These are phyloP conservation scores for Rhombomys opimus DNA, from an alignment of 2,113 vertebrate species.

Conservation along the genomic window DNA sequence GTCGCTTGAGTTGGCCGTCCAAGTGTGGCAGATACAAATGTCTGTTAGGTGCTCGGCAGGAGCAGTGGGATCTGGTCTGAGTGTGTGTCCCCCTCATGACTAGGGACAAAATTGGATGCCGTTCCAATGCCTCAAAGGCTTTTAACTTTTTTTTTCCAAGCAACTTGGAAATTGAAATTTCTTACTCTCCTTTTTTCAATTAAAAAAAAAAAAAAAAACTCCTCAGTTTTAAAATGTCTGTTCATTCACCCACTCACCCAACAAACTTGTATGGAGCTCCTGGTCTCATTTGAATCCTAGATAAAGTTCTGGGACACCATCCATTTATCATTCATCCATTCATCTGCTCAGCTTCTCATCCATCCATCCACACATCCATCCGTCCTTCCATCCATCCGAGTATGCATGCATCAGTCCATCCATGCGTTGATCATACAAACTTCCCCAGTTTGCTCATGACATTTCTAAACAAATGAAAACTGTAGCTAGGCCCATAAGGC, in stretches of 20 bases:
- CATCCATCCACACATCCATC: neutral
- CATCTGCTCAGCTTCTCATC: rapidly evolving
- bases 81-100: neutral
- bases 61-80: neutral
- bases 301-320: rapidly evolving
- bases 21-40: neutral
- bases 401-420: neutral
- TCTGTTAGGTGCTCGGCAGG: neutral
- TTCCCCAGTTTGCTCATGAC: neutral
- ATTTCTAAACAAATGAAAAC: neutral
- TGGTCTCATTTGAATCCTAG: neutral
- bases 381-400: neutral
- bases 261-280: no score
- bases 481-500: neutral
- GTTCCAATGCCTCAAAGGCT: neutral
- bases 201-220: neutral
- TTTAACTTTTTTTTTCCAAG: neutral
- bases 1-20: neutral
- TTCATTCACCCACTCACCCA: neutral
- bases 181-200: neutral
- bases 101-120: neutral
- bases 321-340: neutral
- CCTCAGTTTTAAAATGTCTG: neutral
- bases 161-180: neutral
- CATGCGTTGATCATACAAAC: neutral